Conservation (phyloP, 30 jellyfish, hydroid and myxozoan species). For the Clytia hemisphaerica region DNA sequence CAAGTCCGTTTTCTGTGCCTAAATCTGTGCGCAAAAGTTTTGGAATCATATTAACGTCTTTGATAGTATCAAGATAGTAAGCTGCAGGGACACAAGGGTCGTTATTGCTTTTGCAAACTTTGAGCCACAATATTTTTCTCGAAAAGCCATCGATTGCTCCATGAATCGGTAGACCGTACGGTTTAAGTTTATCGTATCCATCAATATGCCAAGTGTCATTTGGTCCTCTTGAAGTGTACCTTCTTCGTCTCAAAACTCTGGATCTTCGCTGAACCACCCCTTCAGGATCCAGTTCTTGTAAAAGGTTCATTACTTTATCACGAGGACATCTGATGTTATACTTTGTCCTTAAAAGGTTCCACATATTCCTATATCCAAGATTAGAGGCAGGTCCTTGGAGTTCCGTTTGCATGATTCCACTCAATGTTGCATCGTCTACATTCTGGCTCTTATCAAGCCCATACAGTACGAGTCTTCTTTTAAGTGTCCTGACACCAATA, state of each 20-base stretch:
- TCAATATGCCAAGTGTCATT: conserved; percentile 22
- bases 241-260: conserved; percentile 3
- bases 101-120: conserved; percentile 12
- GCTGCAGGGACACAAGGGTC: conserved; percentile 24
- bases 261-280: conserved; percentile 18
- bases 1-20: conserved; percentile 23
- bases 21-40: too few species aligned
- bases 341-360: conserved; percentile 23
- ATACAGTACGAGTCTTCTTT: conserved; percentile 5
- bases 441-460: not conserved
- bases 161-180: too few species aligned
- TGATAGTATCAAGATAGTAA: conserved; percentile 5
- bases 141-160: conserved; percentile 35
- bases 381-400: not conserved
- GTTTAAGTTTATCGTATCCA: too few species aligned
- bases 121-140: conserved; percentile 19
- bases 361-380: conserved; percentile 2
- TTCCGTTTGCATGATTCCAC: not conserved
- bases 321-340: conserved; percentile 9
- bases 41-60: conserved; percentile 7
- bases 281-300: conserved; percentile 36
- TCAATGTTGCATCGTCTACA: conserved; percentile 10
- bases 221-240: too few species aligned
- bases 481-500: conserved; percentile 22
- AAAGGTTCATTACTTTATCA: not conserved